A percentile compares a stretch with the other conserved stretches of the same genome.
Conservation (phyloP, 2,888 invertebrate genomes). For the Smittia sp. region DNA sequence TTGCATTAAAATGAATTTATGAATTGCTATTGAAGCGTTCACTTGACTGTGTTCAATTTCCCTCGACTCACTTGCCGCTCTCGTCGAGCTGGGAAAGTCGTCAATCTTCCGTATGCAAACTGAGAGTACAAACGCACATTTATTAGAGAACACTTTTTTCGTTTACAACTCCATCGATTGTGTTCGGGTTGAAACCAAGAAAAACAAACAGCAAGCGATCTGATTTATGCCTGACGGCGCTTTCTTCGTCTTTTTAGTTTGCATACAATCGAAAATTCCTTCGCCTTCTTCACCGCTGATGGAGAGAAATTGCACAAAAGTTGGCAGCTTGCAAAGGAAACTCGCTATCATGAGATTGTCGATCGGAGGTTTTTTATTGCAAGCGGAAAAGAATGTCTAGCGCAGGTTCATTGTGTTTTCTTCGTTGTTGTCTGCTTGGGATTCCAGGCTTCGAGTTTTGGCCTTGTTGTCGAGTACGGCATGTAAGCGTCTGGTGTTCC, state of each 20-base stretch:
- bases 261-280: slow-evolving; percentile 3
- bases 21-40: slow-evolving; percentile 26
- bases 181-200: not conserved
- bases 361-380: not conserved
- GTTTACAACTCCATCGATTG: not conserved
- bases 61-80: not conserved
- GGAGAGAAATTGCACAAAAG: not conserved
- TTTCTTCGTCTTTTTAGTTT: not conserved
- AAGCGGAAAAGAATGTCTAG: not conserved
- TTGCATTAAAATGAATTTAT: not conserved
- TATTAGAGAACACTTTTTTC: not conserved
- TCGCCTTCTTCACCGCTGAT: not conserved
- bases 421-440: slow-evolving; percentile 48
- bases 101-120: not conserved
- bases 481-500: slow-evolving; percentile 71
- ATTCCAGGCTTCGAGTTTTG: slow-evolving; percentile 80
- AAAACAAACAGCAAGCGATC: not conserved
- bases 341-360: not conserved
- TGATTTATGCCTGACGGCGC: not conserved
- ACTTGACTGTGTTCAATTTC: not conserved
- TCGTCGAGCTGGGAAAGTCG: not conserved
- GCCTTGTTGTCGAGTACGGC: slow-evolving; percentile 80
- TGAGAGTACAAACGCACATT: not conserved
- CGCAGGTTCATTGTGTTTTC: not conserved
- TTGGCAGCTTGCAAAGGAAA: not conserved